These are phyloP conservation scores for Pimephales promelas DNA, from an alignment of 2,113 vertebrate genomes.

Conservation along the genomic window DNA sequence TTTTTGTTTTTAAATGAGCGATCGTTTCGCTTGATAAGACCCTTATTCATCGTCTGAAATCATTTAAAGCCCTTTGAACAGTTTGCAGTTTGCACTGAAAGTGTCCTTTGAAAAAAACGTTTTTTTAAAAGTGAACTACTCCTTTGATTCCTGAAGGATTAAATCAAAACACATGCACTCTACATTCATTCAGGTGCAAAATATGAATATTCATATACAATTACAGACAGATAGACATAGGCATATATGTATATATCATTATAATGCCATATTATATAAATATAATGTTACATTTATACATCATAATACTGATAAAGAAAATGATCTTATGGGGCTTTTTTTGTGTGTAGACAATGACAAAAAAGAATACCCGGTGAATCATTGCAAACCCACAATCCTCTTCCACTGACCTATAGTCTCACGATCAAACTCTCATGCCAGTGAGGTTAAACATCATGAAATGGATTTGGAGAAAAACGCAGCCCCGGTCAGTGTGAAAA, in stretches of 20 bases:
- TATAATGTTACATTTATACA: too few relatives aligned
- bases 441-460: slow-evolving; percentile 8
- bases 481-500: not conserved
- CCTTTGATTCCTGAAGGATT: not conserved
- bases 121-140: too few relatives aligned
- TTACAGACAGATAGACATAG: too few relatives aligned
- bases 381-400: slow-evolving; percentile 10
- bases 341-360: not conserved
- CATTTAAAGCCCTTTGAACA: too few relatives aligned
- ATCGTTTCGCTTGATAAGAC: too few relatives aligned
- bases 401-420: slow-evolving; percentile 3
- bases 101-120: too few relatives aligned
- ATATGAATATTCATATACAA: not conserved
- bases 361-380: not conserved
- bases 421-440: not conserved
- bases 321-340: not conserved
- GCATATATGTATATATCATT: too few relatives aligned
- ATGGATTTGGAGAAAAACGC: not conserved
- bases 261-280: too few relatives aligned
- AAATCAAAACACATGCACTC: not conserved
- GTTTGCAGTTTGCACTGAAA: too few relatives aligned
- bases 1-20: too few relatives aligned
- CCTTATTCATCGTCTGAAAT: too few relatives aligned
- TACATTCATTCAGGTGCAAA: not conserved
- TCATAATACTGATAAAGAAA: not conserved